These are phyloP conservation scores for Diaprepes abbreviatus DNA, from an alignment of 2,888 invertebrate genomes.

Conservation along the genomic window DNA sequence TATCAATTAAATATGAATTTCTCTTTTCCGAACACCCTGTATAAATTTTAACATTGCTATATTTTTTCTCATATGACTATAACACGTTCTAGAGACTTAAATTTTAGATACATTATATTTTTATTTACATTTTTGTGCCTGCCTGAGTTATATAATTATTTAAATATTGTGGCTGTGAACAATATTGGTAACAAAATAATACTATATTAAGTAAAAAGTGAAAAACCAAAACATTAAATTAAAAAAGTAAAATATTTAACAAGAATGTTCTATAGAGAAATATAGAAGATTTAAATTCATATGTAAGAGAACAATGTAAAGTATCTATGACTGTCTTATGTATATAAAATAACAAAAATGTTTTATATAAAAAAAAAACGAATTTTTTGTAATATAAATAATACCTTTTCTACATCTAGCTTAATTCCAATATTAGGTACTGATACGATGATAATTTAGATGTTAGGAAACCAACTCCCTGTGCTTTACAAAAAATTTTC, in stretches of 20 bases:
- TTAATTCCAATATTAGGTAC: background rate
- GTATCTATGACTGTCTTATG: constrained; percentile 12
- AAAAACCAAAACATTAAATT: background rate
- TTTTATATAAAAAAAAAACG: background rate
- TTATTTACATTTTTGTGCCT: background rate
- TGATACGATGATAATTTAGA: background rate
- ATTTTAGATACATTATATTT: too few relatives aligned
- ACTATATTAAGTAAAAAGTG: background rate
- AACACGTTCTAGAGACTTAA: too few relatives aligned
- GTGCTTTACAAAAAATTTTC: constrained; percentile 11
- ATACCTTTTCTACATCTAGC: constrained; percentile 18
- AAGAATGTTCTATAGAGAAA: background rate
- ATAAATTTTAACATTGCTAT: too few relatives aligned
- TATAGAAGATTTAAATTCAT: background rate
- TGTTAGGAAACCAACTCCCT: background rate
- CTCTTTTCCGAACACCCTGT: too few relatives aligned
- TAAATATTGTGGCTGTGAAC: constrained; percentile 38
- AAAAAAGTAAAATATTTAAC: background rate
- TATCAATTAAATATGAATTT: too few relatives aligned
- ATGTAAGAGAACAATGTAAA: background rate
- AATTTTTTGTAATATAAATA: constrained; percentile 15
- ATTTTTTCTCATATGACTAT: too few relatives aligned
- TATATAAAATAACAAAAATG: constrained; percentile 4
- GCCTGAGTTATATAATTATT: constrained; percentile 26
- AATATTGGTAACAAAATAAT: background rate